Conservation (phyloP, 2,888 invertebrate genomes). For the Hipparchia sbordonii region DNA sequence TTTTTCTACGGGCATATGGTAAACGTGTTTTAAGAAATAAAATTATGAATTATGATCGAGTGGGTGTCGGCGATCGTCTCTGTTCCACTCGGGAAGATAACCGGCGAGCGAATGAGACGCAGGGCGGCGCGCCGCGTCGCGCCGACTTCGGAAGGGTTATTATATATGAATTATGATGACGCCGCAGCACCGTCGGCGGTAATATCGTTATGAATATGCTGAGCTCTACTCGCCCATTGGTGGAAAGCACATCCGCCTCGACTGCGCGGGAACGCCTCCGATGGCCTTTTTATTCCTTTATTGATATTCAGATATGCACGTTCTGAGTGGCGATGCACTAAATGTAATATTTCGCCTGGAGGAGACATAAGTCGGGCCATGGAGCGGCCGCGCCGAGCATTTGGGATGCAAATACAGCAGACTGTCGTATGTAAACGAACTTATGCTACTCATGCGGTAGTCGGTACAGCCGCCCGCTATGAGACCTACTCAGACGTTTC, state of each 20-base stretch:
- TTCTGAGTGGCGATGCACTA: conserved; percentile 78
- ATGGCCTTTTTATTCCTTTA: conserved; percentile 80
- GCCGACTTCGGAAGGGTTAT: conserved; percentile 79
- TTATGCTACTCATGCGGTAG: conserved; percentile 76
- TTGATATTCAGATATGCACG: conserved; percentile 82
- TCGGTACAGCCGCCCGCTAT: conserved; percentile 71
- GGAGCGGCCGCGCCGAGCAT: conserved; percentile 74
- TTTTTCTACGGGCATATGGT: conserved; percentile 51
- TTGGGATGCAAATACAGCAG: conserved; percentile 81
- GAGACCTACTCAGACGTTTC: conserved; percentile 82
- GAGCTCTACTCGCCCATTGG: conserved; percentile 78
- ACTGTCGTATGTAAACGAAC: conserved; percentile 82
- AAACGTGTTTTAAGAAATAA: conserved; percentile 65
- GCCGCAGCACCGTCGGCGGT: conserved; percentile 77
- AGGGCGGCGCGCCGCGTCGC: conserved; percentile 64
- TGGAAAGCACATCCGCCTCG: conserved; percentile 78
- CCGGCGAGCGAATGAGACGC: conserved; percentile 70
- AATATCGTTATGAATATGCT: conserved; percentile 84
- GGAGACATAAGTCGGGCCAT: conserved; percentile 73
- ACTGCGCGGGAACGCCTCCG: conserved; percentile 76
- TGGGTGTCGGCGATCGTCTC: conserved; percentile 64
- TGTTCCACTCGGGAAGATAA: conserved; percentile 56
- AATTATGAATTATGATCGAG: conserved; percentile 82
- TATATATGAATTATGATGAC: conserved; percentile 83
- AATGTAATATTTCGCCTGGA: conserved; percentile 79